Base-by-base conservation (phyloP, 2,797 vertebrate species). In the Acanthopagrus latus region DNA sequence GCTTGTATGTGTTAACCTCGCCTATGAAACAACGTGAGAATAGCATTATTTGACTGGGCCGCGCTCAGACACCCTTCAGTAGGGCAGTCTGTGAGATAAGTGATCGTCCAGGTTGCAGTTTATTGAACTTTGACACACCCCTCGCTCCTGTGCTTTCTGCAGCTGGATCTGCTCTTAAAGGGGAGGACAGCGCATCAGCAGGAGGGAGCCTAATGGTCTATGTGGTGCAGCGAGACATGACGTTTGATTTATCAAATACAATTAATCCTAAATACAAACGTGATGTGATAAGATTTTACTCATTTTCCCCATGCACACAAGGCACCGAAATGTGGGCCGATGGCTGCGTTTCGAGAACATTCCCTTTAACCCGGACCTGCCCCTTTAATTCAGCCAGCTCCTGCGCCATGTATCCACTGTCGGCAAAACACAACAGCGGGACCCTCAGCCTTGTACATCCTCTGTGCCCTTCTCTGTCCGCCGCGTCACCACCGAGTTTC, bases 351-450 rank as follows among this genome's bases (percentile, higher is more conserved):
- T 58, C 5, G 4, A 43, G 23, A 74, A 33, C 27, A 54, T 58
- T 82, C 76, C 69, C 57, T 20, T 74, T 33, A 17, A 76, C 0
- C 27, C 44, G 7, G 71, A 83, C 86, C 33, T 73, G 29, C 51
- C 86, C 93, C 92, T 94, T 93, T 92, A 92, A 93, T 21, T 25
- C 51, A 43, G 66, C 59, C 72, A 56, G 25, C 79, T 21, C 60
- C 56, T 82, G 82, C 88, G 89, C 89, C 86, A 84, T 92, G 83
- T 81, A 64, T 21, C 18, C 80, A 59, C 5, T 51, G 86, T 93
- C 93, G 91, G 93, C 92, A 43, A 66, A 93, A 89, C 77, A 87
- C 81, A 90, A 75, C 89, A 88, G 83, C 79, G 65, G 75, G 76
- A 70, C 65, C 46, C 51, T 67, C 63, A 12, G 51, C 60, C 16